Evolutionary conservation across 1,140 invertebrate species (phyloP), one percentile per base, ranked within the genome.

Genomic region (Brachionus rubens): DNA sequence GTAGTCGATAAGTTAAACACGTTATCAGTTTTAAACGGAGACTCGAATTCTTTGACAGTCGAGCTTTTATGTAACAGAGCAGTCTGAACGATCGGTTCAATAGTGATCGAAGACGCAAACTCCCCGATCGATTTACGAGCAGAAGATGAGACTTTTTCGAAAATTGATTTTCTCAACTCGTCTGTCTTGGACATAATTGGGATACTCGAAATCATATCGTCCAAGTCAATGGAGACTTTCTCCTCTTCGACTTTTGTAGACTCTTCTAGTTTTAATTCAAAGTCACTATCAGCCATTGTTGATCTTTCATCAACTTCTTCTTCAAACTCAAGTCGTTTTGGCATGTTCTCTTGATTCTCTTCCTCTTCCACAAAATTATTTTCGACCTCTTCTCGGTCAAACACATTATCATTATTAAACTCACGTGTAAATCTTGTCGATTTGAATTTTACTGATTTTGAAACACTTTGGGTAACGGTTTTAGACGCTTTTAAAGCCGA

Each of bases 361-460:
- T 41, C 40, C 14, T 46, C 43, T 16, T 46, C 43, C 9, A 46
- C 14, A 24, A 40, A 41, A 36, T 28, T 14, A 30, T 65, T 41
- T 7, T 65, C 59, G 3, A 14, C 19, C 24, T 65, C 59, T 14
- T 65, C 59, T 10, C 40, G 36, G n/a, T 65, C 59, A n/a, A 14
- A 65, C n/a, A 65, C 40, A 46, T 65, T 65, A 0, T 46, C 59
- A 14, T 43, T 65, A 6, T 24, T 43, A 19, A 65, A 24, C 14
- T 65, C 59, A 16, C 59, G 16, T 24, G 59, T 65, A 14, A 65
- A 9, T 16, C 36, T 19, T 3, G 59, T 65, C 2, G 59, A 14
- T 26, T 43, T 41, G 26, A 65, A 65, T 65, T 65, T 65, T 6
- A 65, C 59, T n/a, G 59, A 65, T 43, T 65, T 65, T 0, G 59